These are phyloP conservation scores for Busseola fusca DNA, from an alignment of 2,888 invertebrate genomes.

Conservation along the genomic window DNA sequence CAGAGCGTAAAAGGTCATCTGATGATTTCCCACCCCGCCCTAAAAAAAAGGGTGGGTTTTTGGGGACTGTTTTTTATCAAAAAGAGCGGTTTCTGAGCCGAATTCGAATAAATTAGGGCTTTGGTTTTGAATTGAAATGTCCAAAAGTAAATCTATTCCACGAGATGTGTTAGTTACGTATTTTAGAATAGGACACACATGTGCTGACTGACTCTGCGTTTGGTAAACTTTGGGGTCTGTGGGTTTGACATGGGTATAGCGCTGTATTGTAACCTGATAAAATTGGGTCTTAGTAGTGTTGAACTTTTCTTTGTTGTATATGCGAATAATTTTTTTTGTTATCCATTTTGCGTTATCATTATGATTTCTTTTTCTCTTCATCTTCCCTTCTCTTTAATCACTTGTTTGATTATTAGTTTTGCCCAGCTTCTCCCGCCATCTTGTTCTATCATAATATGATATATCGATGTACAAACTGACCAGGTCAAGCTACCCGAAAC, in stretches of 20 bases:
- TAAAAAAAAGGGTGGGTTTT: too few species aligned
- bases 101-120: too few species aligned
- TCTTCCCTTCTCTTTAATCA: neutral
- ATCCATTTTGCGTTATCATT: too few species aligned
- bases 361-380: too few species aligned
- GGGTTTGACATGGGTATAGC: conserved; percentile 10
- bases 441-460: neutral
- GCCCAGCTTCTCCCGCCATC: neutral
- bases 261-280: neutral
- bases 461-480: too few species aligned
- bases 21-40: too few species aligned
- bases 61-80: too few species aligned
- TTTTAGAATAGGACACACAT: conserved; percentile 7
- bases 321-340: neutral
- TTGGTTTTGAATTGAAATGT: neutral
- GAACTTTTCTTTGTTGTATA: neutral
- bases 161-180: neutral
- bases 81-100: too few species aligned
- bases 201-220: neutral
- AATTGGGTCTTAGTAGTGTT: neutral
- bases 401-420: neutral
- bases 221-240: conserved; percentile 19
- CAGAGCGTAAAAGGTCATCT: too few species aligned
- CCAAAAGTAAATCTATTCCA: neutral
- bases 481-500: too few species aligned